Evolutionary conservation across 1,140 invertebrate species (phyloP).

Genomic region (Stratiolaelaps scimitus): DNA sequence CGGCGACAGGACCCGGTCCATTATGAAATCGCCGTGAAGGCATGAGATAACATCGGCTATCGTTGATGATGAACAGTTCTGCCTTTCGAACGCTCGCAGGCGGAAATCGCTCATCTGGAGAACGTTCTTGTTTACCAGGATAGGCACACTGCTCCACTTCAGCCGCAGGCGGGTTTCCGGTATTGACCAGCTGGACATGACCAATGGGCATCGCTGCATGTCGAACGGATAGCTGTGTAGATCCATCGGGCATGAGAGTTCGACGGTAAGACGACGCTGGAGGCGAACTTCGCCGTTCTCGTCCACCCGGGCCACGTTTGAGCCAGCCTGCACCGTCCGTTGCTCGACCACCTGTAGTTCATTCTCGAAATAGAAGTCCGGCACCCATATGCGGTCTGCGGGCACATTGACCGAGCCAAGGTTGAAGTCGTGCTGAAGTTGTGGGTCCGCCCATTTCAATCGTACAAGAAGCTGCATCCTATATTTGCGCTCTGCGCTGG

Average conservation of each 20-base stretch:
- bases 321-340: not conserved
- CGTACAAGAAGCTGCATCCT: not conserved
- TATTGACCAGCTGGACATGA: not conserved
- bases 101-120: not conserved
- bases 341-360: not conserved
- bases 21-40: not conserved
- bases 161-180: not conserved
- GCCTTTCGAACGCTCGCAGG: not conserved
- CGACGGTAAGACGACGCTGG: not conserved
- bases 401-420: not conserved
- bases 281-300: not conserved
- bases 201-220: not conserved
- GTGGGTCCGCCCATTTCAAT: not conserved
- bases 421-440: not conserved
- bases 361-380: not conserved
- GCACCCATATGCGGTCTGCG: not conserved
- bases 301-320: not conserved
- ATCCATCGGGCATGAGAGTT: conserved; percentile 12
- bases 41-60: not conserved
- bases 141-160: not conserved
- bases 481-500: conserved; percentile 11
- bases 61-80: conserved; percentile 14
- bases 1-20: not conserved
- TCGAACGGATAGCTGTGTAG: not conserved
- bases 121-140: not conserved